Percentiles rank a stretch among this genome's conserved stretches.
These are phyloP conservation scores for Limnodromus scolopaceus DNA, from an alignment of 2,797 vertebrate genomes.

Conservation along the genomic window DNA sequence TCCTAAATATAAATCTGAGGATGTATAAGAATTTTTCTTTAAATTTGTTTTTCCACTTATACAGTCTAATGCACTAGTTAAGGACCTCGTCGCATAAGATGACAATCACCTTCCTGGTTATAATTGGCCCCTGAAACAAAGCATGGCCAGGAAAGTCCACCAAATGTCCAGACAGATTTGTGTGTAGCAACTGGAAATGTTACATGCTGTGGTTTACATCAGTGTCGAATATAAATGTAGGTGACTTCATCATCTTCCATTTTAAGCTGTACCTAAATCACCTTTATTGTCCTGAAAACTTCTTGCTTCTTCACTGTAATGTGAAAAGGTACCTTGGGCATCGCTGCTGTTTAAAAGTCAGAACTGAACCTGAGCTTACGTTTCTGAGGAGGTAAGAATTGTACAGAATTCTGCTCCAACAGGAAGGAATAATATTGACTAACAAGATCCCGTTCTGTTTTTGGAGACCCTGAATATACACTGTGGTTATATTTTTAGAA, in stretches of 20 bases:
- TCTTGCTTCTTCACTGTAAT: not conserved
- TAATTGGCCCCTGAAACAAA: not conserved
- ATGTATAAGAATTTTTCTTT: not conserved
- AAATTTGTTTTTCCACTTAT: not conserved
- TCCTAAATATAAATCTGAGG: not conserved
- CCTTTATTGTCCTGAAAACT: slow-evolving; percentile 12
- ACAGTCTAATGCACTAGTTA: not conserved
- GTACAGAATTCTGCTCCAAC: not conserved
- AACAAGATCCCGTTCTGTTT: not conserved
- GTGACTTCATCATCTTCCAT: slow-evolving; percentile 34
- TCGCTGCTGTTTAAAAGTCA: not conserved
- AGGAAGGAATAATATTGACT: slow-evolving; percentile 1
- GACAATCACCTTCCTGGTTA: not conserved
- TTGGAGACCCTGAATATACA: not conserved
- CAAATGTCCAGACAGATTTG: slow-evolving; percentile 37
- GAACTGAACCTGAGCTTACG: slow-evolving; percentile 7
- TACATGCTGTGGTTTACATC: not conserved
- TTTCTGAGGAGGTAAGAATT: not conserved
- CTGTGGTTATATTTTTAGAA: slow-evolving; percentile 32
- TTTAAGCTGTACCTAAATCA: slow-evolving; percentile 36
- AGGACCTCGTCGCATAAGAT: not conserved
- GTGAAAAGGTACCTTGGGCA: not conserved
- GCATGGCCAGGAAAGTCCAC: not conserved
- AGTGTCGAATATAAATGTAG: not conserved
- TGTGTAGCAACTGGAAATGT: not conserved